Evolutionary conservation across 2,888 invertebrate genomes (phyloP), one percentile per base, ranked within the genome.

Genomic region (Smittia sp.): DNA sequence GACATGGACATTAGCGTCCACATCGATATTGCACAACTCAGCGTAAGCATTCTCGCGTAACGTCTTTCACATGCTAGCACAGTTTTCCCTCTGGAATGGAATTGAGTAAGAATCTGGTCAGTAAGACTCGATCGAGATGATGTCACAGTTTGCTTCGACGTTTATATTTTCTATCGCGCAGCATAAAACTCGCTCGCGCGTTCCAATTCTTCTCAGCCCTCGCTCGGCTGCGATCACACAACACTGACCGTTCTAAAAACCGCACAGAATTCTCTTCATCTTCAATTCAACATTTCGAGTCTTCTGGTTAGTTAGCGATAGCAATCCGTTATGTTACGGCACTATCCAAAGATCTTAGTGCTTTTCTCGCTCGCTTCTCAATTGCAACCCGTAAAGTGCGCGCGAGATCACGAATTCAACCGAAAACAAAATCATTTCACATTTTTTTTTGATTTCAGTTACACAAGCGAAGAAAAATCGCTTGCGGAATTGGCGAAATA

Each of bases 301-400:
- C 27, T 63, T 63, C 63, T 63, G 63, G 63, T 27, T 24, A 63
- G 63, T 63, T n/a, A 22, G 63, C 25, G 25, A 63, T 18, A 69
- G n/a, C 62, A 38, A 72, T 62, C 58, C 72, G 72, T 72, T 72
- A 72, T 62, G 20, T 72, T 72, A 72, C 72, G 72, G 58, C 58
- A 72, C 63, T 27, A 63, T 63, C 63, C 27, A 2, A 2, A 22
- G 11, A 13, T 46, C 18, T 46, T 15, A 15, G 18, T 13, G 63
- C n/a, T 63, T 63, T 63, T 63, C 27, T 27, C 58, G 6, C 24
- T 18, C 20, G 1, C n/a, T 25, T 18, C 24, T 52, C 39, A 46
- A 41, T 46, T n/a, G 68, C 24, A 58, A 7, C 13, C 11, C 46
- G 46, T 32, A 32, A 32, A 32, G 32, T 25, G 63, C 52, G 52